phyloP scores from a whole-genome alignment of 2,113 vertebrate species.

The Otus sunia region DNA sequence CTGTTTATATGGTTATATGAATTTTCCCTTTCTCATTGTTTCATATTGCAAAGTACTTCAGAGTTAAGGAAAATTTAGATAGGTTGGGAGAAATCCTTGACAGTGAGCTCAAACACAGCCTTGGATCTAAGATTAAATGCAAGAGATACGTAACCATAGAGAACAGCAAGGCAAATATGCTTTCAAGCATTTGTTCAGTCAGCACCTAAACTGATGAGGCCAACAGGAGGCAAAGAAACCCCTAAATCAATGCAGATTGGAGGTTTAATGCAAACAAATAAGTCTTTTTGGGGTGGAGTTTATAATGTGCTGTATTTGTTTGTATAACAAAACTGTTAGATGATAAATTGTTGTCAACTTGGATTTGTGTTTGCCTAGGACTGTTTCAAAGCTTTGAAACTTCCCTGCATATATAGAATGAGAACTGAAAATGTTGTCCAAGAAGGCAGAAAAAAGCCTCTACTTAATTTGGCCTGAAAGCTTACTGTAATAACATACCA shows the following conservation, averaged over 20 bases:
- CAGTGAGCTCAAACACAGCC: neutral
- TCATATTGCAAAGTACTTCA: neutral
- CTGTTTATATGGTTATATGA: neutral
- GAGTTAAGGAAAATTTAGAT: neutral
- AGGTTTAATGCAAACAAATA: neutral
- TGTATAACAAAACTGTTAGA: neutral
- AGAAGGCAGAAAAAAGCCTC: neutral
- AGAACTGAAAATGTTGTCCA: neutral
- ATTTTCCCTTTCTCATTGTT: neutral
- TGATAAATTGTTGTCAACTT: neutral
- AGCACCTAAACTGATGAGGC: neutral
- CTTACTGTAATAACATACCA: neutral
- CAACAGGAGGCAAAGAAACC: neutral
- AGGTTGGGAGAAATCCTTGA: neutral
- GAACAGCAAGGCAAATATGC: neutral
- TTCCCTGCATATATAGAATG: neutral
- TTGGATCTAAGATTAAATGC: neutral
- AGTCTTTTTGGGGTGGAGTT: neutral
- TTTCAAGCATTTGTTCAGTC: neutral
- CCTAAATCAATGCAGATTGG: neutral
- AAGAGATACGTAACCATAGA: neutral
- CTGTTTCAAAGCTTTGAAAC: neutral
- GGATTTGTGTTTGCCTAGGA: neutral
- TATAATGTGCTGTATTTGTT: neutral
- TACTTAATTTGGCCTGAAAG: neutral